phyloP scores from a whole-genome alignment of 2,797 vertebrate genomes.

The Sebastes umbrosus region DNA sequence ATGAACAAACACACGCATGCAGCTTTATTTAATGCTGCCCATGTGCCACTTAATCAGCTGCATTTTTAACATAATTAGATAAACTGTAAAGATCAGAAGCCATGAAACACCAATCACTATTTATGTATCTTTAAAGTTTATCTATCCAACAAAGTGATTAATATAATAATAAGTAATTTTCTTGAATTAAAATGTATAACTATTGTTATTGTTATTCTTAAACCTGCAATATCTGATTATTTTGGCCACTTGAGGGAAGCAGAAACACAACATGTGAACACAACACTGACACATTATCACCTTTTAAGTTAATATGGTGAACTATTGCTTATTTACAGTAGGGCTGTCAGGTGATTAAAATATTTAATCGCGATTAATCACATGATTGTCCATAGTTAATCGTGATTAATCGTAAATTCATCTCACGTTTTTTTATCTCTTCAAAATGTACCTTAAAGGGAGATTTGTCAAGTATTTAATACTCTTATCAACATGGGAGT shows the following conservation, averaged over 20 bases:
- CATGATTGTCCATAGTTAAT: no score
- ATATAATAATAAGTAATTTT: not conserved
- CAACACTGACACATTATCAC: not conserved
- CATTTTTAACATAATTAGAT: not conserved
- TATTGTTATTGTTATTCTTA: not conserved
- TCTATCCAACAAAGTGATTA: not conserved
- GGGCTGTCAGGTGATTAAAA: no score
- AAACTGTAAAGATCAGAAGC: not conserved
- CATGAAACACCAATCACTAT: not conserved
- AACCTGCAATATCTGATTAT: not conserved
- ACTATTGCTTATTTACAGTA: no score
- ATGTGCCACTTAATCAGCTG: not conserved
- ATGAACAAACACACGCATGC: not conserved
- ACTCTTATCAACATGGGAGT: no score
- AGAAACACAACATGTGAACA: not conserved
- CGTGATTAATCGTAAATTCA: no score
- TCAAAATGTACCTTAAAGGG: no score
- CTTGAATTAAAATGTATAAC: not conserved
- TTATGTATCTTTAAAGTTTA: not conserved
- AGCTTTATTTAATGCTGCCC: not conserved
- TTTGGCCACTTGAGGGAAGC: not conserved
- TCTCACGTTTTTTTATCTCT: no score
- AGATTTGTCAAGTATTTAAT: no score
- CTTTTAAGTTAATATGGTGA: not conserved
- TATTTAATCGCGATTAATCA: no score